Percentiles rank a stretch among this genome's conserved stretches.
Conservation (phyloP, 2,888 invertebrate species). For the Rhagonycha fulva region DNA sequence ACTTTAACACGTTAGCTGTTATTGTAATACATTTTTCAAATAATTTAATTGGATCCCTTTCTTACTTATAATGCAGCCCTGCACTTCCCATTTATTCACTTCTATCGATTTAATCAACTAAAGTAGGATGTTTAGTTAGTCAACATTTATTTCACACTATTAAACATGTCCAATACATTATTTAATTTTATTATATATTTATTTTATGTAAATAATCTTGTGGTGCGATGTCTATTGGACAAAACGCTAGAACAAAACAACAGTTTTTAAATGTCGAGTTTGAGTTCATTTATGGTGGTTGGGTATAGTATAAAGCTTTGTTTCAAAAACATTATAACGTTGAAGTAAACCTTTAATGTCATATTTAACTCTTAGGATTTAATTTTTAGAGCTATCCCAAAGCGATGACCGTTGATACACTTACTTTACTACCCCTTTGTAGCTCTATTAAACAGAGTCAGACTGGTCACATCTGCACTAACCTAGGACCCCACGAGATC, state of each 20-base stretch:
- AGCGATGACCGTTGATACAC: conserved; percentile 17
- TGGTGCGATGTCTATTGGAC: background rate
- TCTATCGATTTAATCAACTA: background rate
- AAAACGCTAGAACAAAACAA: background rate
- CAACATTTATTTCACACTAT: background rate
- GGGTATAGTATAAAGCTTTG: conserved; percentile 14
- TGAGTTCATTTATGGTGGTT: conserved; percentile 32
- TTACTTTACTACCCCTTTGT: conserved; percentile 18
- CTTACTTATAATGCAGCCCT: background rate
- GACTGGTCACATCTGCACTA: conserved; percentile 37
- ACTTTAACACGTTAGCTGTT: conserved; percentile 2
- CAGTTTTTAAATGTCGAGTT: conserved; percentile 34
- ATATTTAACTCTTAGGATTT: conserved; percentile 23
- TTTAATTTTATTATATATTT: background rate
- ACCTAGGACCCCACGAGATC: conserved; percentile 40
- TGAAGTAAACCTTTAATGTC: conserved; percentile 20
- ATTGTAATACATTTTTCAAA: background rate
- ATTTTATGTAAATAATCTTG: background rate
- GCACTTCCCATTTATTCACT: background rate
- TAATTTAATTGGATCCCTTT: background rate
- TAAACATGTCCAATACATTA: background rate
- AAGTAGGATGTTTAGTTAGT: conserved; percentile 1
- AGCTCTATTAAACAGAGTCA: conserved; percentile 22
- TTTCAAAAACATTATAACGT: conserved; percentile 18
- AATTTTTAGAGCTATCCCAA: conserved; percentile 27